Evolutionary conservation across 2,888 invertebrate genomes (phyloP), one percentile per base, ranked within the genome.

Genomic region (Eumerus sabulonum): DNA sequence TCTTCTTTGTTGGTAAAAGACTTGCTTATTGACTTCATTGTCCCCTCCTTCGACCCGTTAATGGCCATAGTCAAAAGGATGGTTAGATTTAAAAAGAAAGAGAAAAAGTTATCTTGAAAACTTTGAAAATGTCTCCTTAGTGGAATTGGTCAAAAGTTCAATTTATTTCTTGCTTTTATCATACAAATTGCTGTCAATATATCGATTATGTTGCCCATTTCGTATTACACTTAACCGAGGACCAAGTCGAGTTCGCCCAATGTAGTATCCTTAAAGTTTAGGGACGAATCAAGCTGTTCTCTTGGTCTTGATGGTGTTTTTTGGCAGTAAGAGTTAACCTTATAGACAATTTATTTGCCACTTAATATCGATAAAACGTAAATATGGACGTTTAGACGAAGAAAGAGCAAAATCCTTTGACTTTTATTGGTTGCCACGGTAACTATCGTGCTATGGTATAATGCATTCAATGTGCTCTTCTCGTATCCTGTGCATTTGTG

Each of bases 341-440:
- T 87, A 87, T 86, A 85, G 86, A 85, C 87, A 85, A 87, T 87
- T 87, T 86, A 86, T 86, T 86, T 84, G 86, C 87, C 85, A 85
- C 85, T 84, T 84, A 84, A 83, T 83, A 84, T 84, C 84, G 84
- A 83, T 84, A 84, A 84, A 83, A 82, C 82, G 77, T 79, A 83
- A 83, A 82, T 82, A 82, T 79, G 82, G 62, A 83, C 83, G 84
- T 83, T 84, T 83, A 79, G 76, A 81, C n/a, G n/a, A n/a, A n/a
- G n/a, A n/a, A n/a, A n/a, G n/a, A n/a, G n/a, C n/a, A n/a, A n/a
- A n/a, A n/a, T n/a, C 45, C 16, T 63, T 48, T 42, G n/a, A n/a
- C n/a, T n/a, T n/a, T n/a, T n/a, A n/a, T n/a, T n/a, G n/a, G n/a
- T n/a, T n/a, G n/a, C n/a, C n/a, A n/a, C n/a, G n/a, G n/a, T n/a